phyloP scores from a whole-genome alignment of 2,797 vertebrate species.

The Huso huso region DNA sequence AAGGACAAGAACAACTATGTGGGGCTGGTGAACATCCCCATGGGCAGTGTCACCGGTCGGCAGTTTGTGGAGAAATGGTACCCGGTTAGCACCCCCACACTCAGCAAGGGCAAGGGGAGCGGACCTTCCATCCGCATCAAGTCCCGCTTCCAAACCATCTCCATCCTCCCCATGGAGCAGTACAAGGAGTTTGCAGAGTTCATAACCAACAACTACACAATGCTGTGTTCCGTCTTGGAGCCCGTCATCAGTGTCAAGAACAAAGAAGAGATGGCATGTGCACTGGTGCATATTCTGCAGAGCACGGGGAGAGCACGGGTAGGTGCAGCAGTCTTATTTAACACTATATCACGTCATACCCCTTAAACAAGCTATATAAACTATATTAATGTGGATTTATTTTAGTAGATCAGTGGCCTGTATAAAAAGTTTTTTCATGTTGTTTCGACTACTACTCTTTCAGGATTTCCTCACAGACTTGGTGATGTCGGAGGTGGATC shows the following conservation, averaged over 20 bases:
- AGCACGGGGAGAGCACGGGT: conserved; percentile 93
- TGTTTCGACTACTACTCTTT: no score
- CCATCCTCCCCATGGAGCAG: conserved; percentile 91
- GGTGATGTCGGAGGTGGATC: conserved; percentile 93
- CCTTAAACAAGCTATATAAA: neutral
- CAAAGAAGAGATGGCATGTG: conserved; percentile 92
- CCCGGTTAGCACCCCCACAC: conserved; percentile 84
- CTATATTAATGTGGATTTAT: no score
- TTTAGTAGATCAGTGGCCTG: no score
- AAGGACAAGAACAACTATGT: conserved; percentile 96
- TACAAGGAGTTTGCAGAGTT: conserved; percentile 98
- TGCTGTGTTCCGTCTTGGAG: conserved; percentile 87
- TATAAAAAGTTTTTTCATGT: no score
- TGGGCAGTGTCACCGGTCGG: conserved; percentile 70
- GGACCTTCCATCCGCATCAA: conserved; percentile 90
- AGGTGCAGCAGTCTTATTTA: conserved; percentile 15
- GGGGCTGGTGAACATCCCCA: conserved; percentile 87
- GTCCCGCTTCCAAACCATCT: conserved; percentile 85
- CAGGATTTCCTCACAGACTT: conserved; percentile 93
- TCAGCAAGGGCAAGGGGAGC: conserved; percentile 76
- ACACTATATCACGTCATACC: neutral
- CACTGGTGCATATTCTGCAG: conserved; percentile 92
- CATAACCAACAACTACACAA: conserved; percentile 81
- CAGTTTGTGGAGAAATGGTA: conserved; percentile 96
- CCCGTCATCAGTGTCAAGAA: conserved; percentile 91